Conservation (phyloP, 2,113 vertebrate genomes). For the Gymnogyps californianus region DNA sequence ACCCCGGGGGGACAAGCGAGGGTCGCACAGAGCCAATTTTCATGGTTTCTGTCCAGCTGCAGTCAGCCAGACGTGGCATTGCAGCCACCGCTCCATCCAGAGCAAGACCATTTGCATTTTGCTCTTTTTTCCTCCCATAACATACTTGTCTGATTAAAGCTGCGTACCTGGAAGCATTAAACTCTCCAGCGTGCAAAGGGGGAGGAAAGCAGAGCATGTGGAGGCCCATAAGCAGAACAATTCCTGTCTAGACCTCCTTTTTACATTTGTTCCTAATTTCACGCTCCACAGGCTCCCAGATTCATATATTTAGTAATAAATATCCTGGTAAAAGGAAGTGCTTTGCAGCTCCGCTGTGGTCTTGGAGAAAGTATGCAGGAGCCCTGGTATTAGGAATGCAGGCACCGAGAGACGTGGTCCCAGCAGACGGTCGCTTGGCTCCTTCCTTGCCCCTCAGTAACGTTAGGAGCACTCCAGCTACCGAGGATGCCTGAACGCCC, state of each 20-base stretch:
- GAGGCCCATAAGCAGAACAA: conserved; percentile 58
- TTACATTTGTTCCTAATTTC: conserved; percentile 80
- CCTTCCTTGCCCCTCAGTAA: neutral
- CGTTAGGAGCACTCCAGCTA: neutral
- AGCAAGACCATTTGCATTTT: neutral
- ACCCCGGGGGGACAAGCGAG: neutral
- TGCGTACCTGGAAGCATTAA: conserved; percentile 64
- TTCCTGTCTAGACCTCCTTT: conserved; percentile 78
- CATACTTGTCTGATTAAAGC: conserved; percentile 53
- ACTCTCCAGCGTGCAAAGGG: neutral
- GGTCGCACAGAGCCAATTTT: neutral
- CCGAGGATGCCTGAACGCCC: neutral
- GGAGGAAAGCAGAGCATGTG: neutral
- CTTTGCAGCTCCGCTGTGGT: conserved; percentile 34
- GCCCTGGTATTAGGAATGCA: neutral
- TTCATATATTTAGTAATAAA: conserved; percentile 66
- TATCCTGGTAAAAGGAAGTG: conserved; percentile 38
- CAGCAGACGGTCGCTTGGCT: neutral
- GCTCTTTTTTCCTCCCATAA: neutral
- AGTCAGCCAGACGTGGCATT: neutral
- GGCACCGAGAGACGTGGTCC: neutral
- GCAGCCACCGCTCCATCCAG: neutral
- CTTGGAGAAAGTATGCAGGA: conserved; percentile 1
- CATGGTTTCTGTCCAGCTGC: neutral
- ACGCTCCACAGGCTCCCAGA: conserved; percentile 69